Evolutionary conservation across 2,888 invertebrate species (phyloP).

Genomic region (Geotrupes spiniger): DNA sequence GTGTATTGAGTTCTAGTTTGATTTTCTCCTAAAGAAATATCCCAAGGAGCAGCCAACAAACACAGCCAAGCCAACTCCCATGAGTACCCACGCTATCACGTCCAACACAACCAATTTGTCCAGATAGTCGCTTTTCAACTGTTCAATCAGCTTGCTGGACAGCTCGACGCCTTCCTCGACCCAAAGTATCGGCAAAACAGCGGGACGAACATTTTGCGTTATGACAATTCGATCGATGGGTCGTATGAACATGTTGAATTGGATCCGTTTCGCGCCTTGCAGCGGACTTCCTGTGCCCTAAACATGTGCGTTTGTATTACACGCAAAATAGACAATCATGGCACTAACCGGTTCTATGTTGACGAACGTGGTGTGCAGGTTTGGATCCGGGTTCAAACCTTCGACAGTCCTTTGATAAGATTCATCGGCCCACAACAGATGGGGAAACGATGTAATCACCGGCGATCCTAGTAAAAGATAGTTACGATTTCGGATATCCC

Average conservation of each 20-base stretch:
- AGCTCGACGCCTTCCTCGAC: constrained; percentile 53
- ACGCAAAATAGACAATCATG: background rate
- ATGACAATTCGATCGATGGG: constrained; percentile 41
- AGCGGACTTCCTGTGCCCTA: constrained; percentile 59
- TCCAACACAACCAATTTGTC: constrained; percentile 51
- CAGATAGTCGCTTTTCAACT: constrained; percentile 54
- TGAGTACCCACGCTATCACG: constrained; percentile 54
- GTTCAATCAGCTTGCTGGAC: constrained; percentile 54
- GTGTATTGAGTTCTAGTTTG: no score
- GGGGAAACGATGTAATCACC: constrained; percentile 69
- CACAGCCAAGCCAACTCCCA: constrained; percentile 47
- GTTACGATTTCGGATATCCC: background rate
- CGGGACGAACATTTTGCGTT: constrained; percentile 8
- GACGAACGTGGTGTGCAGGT: constrained; percentile 63
- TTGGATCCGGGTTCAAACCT: constrained; percentile 59
- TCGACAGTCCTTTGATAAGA: constrained; percentile 55
- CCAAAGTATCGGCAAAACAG: constrained; percentile 25
- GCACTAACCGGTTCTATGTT: constrained; percentile 70
- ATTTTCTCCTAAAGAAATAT: no score
- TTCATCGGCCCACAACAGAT: constrained; percentile 55
- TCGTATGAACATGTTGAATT: constrained; percentile 66
- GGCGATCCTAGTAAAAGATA: constrained; percentile 58
- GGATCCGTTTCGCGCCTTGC: constrained; percentile 62
- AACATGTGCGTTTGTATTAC: constrained; percentile 11
- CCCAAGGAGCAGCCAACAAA: no score